Evolutionary conservation across 2,797 vertebrate genomes (phyloP), one percentile per base, ranked within the genome.

Genomic region (Tinamus major): DNA sequence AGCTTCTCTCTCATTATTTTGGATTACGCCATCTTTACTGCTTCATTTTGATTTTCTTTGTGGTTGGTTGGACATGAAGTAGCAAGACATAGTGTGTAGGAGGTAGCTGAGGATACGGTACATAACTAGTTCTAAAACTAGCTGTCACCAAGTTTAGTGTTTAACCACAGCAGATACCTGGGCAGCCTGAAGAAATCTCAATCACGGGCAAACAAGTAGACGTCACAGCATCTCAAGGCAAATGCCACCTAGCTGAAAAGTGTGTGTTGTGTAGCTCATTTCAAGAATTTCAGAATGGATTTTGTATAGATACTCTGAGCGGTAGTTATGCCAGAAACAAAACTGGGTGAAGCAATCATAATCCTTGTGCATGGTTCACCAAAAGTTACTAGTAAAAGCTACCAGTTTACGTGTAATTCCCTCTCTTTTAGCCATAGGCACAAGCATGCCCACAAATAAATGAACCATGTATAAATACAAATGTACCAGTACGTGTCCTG

Each of bases 361-460:
- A 58, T 6, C 33, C 19, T 78, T 21, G 64, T 26, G 7, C 33
- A 58, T 14, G 19, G 41, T 9, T 61, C 77, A 24, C 3, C 13
- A 39, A 48, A 70, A 76, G 27, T 55, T 62, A 35, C 16, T 18
- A 33, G 20, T 67, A 31, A 41, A 79, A 65, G 46, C 48, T 41
- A 33, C 4, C 48, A 49, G 14, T 39, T 29, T 63, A 15, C 23
- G 14, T 33, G 31, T 37, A 65, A 9, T 8, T 19, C n/a, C 3
- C 37, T 74, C 24, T 26, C 5, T n/a, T 16, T 31, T 3, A 12
- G 29, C 44, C 75, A 51, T 33, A 37, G 10, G 29, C 18, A 10
- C 0, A 3, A 1, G 5, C 5, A 2, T 20, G 4, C 29, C 23
- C 31, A 19, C 53, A 55, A 55, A 31, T 31, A 18, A 55, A 31